A percentile compares a stretch with the other conserved stretches of the same genome.
Conservation (phyloP, 2,797 vertebrate genomes). For the Phyllotis vaccarum region DNA sequence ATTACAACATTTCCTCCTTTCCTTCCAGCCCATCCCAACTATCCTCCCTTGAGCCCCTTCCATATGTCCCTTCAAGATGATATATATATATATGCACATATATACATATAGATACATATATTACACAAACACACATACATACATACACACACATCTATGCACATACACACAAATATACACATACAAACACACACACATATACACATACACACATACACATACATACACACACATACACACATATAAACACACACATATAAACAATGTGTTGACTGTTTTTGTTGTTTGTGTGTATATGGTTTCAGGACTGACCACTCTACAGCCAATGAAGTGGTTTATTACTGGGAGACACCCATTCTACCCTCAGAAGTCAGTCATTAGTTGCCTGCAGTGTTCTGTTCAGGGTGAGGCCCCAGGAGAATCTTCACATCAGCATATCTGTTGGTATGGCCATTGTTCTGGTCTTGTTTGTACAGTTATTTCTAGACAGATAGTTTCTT, state of each 20-base stretch:
- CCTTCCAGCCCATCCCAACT: neutral
- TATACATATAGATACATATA: no score
- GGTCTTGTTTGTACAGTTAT: neutral
- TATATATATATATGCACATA: neutral
- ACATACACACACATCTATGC: no score
- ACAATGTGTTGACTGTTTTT: neutral
- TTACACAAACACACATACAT: no score
- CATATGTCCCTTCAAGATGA: neutral
- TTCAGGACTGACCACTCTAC: neutral
- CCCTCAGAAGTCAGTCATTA: no score
- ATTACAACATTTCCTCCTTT: neutral
- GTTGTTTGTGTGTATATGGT: neutral
- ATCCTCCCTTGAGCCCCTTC: neutral
- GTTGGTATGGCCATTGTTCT: neutral
- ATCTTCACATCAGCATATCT: neutral
- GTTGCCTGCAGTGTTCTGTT: neutral
- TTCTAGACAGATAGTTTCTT: neutral
- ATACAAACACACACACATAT: no score
- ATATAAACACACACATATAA: no score
- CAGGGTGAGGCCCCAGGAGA: neutral
- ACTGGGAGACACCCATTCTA: neutral
- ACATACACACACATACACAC: no score
- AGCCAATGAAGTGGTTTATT: neutral
- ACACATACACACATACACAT: no score
- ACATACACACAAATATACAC: no score